These are phyloP conservation scores for Prunella fulvescens DNA, from an alignment of 2,113 vertebrate genomes.

Conservation along the genomic window DNA sequence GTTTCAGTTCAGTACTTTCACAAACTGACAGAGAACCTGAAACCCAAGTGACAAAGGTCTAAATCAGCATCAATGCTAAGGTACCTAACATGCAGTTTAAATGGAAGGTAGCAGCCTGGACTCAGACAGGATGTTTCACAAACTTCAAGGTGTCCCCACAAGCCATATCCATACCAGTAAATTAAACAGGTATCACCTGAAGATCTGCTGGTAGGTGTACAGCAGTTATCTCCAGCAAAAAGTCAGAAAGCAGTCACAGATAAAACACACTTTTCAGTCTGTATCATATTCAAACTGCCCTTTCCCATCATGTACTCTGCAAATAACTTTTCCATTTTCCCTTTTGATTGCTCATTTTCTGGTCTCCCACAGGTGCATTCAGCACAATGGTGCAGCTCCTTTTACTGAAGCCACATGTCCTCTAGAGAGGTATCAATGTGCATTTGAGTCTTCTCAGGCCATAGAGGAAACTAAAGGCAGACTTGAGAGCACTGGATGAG, in stretches of 20 bases:
- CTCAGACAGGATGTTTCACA: not conserved
- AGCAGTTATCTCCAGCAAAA: not conserved
- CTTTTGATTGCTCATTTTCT: not conserved
- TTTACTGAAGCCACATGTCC: not conserved
- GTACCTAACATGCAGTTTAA: not conserved
- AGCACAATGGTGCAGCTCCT: not conserved
- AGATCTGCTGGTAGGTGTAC: not conserved
- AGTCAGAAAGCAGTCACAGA: not conserved
- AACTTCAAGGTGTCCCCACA: not conserved
- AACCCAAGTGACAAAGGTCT: not conserved
- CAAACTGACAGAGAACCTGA: not conserved
- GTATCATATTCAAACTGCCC: not conserved
- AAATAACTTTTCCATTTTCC: not conserved
- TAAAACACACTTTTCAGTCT: not conserved
- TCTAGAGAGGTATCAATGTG: not conserved
- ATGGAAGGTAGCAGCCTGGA: not conserved
- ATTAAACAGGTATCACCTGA: not conserved
- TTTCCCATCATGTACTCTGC: not conserved
- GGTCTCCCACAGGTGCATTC: not conserved
- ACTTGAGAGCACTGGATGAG: not conserved
- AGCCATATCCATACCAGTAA: not conserved
- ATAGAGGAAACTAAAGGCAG: not conserved
- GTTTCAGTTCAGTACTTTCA: not conserved
- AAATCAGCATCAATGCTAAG: not conserved
- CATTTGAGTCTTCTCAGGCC: not conserved